Conservation (phyloP, 2,113 vertebrate species). For the Lophochroa leadbeateri region DNA sequence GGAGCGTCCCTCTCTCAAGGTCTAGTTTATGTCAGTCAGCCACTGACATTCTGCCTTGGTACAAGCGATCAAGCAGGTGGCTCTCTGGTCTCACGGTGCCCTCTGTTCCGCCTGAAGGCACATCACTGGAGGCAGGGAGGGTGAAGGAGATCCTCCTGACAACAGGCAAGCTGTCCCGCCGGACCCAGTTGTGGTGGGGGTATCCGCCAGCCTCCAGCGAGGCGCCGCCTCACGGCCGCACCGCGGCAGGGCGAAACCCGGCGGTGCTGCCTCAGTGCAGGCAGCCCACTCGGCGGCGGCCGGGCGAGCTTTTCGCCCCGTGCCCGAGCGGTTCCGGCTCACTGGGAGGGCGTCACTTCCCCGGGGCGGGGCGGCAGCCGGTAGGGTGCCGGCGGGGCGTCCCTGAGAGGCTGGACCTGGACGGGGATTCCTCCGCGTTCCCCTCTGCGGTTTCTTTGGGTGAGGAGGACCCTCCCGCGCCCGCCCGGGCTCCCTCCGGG, state of each 20-base stretch:
- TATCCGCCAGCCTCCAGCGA: not conserved
- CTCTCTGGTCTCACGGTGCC: not conserved
- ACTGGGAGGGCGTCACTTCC: constrained; percentile 13
- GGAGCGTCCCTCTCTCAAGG: not conserved
- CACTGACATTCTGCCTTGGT: not conserved
- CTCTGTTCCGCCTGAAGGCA: no score
- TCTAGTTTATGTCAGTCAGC: not conserved
- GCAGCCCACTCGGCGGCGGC: no score
- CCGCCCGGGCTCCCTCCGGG: no score
- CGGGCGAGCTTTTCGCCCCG: rapidly evolving
- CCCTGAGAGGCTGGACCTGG: no score
- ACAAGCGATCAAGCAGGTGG: not conserved
- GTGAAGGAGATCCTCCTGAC: not conserved
- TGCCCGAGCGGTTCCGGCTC: not conserved
- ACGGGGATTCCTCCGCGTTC: no score
- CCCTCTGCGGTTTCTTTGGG: not conserved
- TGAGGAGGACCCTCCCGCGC: not conserved
- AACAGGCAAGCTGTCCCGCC: not conserved
- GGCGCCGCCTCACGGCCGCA: not conserved
- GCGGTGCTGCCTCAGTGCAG: not conserved
- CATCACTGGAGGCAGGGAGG: not conserved
- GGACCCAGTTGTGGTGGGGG: not conserved
- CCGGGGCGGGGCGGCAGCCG: not conserved
- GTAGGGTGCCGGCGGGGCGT: not conserved
- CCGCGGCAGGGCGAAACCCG: rapidly evolving